A percentile compares a stretch with the other conserved stretches of the same genome.
Evolutionary conservation across 2,113 vertebrate species (phyloP).

Genomic region (Pollimyrus isidori): DNA sequence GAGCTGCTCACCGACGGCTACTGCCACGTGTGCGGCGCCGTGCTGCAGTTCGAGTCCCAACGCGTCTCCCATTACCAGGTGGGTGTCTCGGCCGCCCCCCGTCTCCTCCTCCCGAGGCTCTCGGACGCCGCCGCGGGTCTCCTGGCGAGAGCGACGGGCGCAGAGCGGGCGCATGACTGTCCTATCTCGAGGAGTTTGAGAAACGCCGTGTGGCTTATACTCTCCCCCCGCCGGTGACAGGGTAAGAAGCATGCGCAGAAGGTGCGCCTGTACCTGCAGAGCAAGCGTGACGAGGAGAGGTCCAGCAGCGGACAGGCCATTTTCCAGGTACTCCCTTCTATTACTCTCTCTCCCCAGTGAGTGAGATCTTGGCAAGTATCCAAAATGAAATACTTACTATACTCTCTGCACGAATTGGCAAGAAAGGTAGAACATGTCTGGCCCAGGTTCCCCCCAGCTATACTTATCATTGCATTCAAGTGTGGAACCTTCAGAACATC

Average conservation of each 20-base stretch:
- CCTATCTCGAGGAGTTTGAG: not conserved
- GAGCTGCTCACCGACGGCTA: conserved; percentile 65
- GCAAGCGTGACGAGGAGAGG: conserved; percentile 48
- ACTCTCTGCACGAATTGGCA: not conserved
- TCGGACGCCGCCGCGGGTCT: not conserved
- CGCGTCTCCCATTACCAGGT: conserved; percentile 76
- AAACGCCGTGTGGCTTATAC: not conserved
- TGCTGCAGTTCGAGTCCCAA: conserved; percentile 69
- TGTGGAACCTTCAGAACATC: not conserved
- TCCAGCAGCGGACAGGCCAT: conserved; percentile 27
- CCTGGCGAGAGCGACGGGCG: not conserved
- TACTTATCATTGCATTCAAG: not conserved
- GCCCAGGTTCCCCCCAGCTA: not conserved
- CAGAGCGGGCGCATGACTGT: not conserved
- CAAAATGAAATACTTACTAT: not conserved
- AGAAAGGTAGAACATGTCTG: not conserved
- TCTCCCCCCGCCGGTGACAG: conserved; percentile 45
- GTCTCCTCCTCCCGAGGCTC: no score
- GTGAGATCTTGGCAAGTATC: not conserved
- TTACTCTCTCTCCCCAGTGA: not conserved
- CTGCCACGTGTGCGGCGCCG: conserved; percentile 72
- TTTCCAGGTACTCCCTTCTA: conserved; percentile 43
- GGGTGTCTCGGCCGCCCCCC: conserved; percentile 19
- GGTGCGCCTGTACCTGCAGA: conserved; percentile 60
- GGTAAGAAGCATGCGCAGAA: conserved; percentile 74